These are phyloP conservation scores for Microctonus hyperodae DNA, from an alignment of 2,888 invertebrate species.

Conservation along the genomic window DNA sequence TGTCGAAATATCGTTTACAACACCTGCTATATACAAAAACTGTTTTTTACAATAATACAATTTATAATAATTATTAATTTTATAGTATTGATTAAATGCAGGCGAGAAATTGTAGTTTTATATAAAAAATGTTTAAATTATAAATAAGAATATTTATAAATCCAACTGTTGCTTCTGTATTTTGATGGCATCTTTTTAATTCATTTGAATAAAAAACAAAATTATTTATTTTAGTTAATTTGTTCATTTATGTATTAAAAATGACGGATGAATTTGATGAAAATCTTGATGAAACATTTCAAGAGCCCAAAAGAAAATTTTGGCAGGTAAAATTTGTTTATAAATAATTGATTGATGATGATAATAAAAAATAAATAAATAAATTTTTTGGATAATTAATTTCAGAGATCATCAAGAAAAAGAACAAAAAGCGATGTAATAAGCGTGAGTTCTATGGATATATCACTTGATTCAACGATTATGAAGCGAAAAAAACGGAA, in stretches of 20 bases:
- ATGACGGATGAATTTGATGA: conserved; percentile 50
- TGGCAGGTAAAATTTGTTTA: conserved; percentile 48
- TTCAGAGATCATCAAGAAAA: conserved; percentile 57
- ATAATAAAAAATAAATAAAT: neutral
- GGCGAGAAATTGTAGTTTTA: neutral
- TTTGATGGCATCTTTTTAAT: neutral
- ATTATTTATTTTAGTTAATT: no score
- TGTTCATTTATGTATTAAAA: conserved; percentile 34
- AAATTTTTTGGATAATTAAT: neutral
- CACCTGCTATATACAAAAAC: neutral
- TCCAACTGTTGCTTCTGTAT: neutral
- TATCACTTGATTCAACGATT: conserved; percentile 53
- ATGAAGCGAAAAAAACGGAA: conserved; percentile 51
- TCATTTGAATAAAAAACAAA: neutral
- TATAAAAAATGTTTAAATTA: neutral
- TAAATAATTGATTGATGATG: neutral
- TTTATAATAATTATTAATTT: no score
- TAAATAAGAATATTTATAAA: neutral
- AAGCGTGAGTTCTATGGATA: conserved; percentile 57
- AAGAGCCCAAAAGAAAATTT: conserved; percentile 56
- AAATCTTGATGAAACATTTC: conserved; percentile 52
- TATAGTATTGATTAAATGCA: no score
- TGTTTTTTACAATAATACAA: neutral
- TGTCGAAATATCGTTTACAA: neutral
- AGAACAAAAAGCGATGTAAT: conserved; percentile 57